Percentiles rank a stretch among this genome's conserved stretches.
Evolutionary conservation across 2,888 invertebrate species (phyloP).

Genomic region (Orgyia antiqua): DNA sequence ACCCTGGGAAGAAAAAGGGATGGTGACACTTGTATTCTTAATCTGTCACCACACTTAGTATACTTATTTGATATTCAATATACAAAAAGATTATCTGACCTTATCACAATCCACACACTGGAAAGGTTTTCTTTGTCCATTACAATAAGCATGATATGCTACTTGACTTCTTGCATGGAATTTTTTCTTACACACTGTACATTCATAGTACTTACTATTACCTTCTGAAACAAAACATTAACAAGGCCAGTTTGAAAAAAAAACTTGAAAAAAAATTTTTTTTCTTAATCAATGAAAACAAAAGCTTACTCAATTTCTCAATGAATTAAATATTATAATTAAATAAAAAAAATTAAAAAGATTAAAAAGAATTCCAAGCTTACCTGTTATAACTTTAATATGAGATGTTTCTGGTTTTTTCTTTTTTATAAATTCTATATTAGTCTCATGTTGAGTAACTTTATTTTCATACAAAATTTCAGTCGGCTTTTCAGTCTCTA

Average conservation of each 20-base stretch:
- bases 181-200: conserved; percentile 82
- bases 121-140: conserved; percentile 72
- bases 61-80: no score
- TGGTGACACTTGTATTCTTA: no score
- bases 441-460: conserved; percentile 19
- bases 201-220: conserved; percentile 76
- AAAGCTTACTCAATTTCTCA: neutral
- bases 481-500: conserved; percentile 20
- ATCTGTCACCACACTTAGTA: no score
- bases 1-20: no score
- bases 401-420: conserved; percentile 60
- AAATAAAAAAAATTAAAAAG: no score
- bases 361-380: neutral
- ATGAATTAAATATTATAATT: no score
- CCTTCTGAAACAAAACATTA: conserved; percentile 65
- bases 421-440: conserved; percentile 40
- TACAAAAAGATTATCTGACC: conserved; percentile 23
- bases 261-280: no score
- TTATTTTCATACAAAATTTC: conserved; percentile 20
- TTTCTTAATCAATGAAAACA: no score
- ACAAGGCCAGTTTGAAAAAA: no score
- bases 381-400: conserved; percentile 58
- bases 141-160: conserved; percentile 81
- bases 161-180: conserved; percentile 83
- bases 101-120: conserved; percentile 64